Conservation (phyloP, 2,113 vertebrate genomes). For the Jacana jacana region DNA sequence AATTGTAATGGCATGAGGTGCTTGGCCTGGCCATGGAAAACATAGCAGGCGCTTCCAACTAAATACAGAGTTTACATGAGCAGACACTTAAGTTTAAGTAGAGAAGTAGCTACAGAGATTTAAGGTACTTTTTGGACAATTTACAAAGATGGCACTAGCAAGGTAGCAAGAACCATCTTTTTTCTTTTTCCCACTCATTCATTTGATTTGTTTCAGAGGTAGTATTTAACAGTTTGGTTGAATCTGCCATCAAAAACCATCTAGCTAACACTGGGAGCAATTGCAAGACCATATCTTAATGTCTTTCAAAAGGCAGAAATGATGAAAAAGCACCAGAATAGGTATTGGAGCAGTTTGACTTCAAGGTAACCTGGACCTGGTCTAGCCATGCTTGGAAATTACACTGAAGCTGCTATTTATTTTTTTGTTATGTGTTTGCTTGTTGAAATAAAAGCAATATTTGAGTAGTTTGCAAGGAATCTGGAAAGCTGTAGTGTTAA, state of each 20-base stretch:
- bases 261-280: not conserved
- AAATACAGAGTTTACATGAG: not conserved
- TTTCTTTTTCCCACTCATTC: not conserved
- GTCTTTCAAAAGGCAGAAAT: not conserved
- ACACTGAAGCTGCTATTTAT: not conserved
- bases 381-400: not conserved
- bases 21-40: not conserved
- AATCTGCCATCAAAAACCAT: not conserved
- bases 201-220: not conserved
- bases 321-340: not conserved
- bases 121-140: not conserved
- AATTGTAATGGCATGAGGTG: not conserved
- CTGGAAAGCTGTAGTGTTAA: not conserved
- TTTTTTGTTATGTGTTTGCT: not conserved
- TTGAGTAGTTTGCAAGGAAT: not conserved
- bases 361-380: not conserved
- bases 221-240: not conserved
- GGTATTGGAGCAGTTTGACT: not conserved
- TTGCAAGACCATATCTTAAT: not conserved
- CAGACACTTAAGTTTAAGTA: not conserved
- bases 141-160: not conserved
- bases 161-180: not conserved
- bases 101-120: not conserved
- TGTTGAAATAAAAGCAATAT: not conserved
- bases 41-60: not conserved